Base-by-base conservation (phyloP, 1,140 invertebrate species). In the Odontomachus brunneus region DNA sequence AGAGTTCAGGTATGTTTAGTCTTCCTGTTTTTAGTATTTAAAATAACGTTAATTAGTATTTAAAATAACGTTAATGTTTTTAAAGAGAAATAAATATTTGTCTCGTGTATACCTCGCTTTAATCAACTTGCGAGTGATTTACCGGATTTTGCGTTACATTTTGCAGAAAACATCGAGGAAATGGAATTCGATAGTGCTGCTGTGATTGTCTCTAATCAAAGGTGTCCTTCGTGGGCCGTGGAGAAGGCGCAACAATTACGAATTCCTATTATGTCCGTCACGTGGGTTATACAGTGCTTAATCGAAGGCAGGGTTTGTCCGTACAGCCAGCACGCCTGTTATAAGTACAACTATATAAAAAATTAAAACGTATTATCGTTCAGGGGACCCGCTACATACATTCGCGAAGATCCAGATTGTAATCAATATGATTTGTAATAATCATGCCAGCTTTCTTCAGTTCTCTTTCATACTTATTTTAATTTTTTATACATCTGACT, bases 201-300 rank as follows among this genome's bases (percentile, higher is more conserved):
- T 0, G 93, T 93, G 0, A 90, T 96, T 9, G 90, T 96, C 5
- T 94, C 95, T 0, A 95, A 95, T 66, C 92, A 87, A 84, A 94
- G 94, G 12, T 96, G 95, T 86, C 95, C 95, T 0, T 93, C 94
- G 19, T 95, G 95, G 90, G 92, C 95, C 1, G 90, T 95, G 22
- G 92, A 94, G 22, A 95, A 95, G 85, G 95, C 95, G 0, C 93
- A 89, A 33, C 88, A 94, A 22, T 94, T 95, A 83, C 91, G 93
- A 59, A 94, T 95, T 51, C 95, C 95, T 0, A 80, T 96, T 2
- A 94, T 96, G 0, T 95, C 95, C 2, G 95, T 95, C 0, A 93
- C 93, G 1, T 96, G 95, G 95, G 89, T 96, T 3, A 90, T 95
- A 5, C 95, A 96, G 62, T 95, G 95, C 88, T 92, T 96, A 49